phyloP scores from a whole-genome alignment of 2,888 invertebrate genomes.

The Ichneumoninae sp. region DNA sequence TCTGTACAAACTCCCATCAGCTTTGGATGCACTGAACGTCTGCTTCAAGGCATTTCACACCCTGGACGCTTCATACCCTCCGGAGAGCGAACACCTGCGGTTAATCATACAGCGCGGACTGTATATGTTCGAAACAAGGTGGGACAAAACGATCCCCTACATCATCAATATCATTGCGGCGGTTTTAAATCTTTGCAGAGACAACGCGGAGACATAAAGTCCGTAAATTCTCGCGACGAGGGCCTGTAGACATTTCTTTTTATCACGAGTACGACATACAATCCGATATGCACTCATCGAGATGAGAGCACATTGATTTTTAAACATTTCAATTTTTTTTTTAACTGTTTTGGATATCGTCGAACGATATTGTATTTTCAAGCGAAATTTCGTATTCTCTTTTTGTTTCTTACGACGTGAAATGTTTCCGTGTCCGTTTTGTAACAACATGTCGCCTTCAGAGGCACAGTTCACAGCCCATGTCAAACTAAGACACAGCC shows the following conservation, averaged over 20 bases:
- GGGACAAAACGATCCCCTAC: conserved; percentile 38
- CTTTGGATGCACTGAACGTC: conserved; percentile 34
- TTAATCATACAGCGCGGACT: conserved; percentile 41
- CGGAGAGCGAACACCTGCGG: conserved; percentile 34
- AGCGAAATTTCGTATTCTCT: neutral
- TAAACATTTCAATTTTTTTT: too few relatives aligned
- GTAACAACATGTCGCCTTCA: conserved; percentile 25
- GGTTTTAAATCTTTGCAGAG: neutral
- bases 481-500: conserved; percentile 53
- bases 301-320: too few relatives aligned
- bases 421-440: conserved; percentile 57
- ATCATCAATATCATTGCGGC: conserved; percentile 1
- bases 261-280: too few relatives aligned
- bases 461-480: conserved; percentile 46
- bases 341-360: neutral
- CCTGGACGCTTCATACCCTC: conserved; percentile 31
- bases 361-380: neutral
- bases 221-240: too few relatives aligned
- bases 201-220: neutral
- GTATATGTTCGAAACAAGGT: conserved; percentile 25
- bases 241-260: too few relatives aligned
- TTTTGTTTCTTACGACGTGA: neutral
- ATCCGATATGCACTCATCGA: too few relatives aligned
- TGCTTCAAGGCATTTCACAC: conserved; percentile 53
- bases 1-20: conserved; percentile 40